Base-by-base conservation (phyloP, 2,888 invertebrate genomes). In the Linhomoeus sp. region DNA sequence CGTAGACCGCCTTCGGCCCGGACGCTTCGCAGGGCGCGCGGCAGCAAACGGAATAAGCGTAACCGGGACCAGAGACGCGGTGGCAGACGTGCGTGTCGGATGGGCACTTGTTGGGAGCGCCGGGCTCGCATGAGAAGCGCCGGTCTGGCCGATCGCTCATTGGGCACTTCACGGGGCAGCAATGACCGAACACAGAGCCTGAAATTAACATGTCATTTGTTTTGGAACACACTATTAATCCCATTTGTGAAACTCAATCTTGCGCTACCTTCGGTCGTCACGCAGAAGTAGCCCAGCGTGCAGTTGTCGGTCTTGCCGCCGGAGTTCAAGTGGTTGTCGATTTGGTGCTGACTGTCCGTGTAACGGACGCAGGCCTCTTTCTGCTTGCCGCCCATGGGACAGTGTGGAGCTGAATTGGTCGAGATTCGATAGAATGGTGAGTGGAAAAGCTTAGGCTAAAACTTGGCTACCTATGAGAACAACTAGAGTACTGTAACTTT, bases 11-110 rank as follows among this genome's bases (percentile, higher is more conserved):
- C 9, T 44, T 25, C 3, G 38, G 37, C 2, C 43, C 35, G 19
- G 33, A 20, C 2, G 9, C 22, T n/a, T 9, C 17, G 25, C 44
- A 44, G 17, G 44, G 37, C 22, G 25, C 12, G 7, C 3, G 2
- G 38, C 44, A 44, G 38, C 44, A 44, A 2, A 38, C 38, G 24
- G 44, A 22, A 25, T 35, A 37, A 23, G 44, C 22, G 23, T 37
- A 44, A 38, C 24, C 22, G 37, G 17, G 14, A 37, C 44, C 44
- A 5, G 37, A 37, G 3, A 37, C 35, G 7, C 37, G 3, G 37
- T 44, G 37, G 35, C 44, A 44, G 23, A n/a, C 24, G 23, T 44
- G 44, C 2, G 44, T 44, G 19, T 15, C 7, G 17, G 37, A 24
- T 3, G 44, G 44, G 24, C 44, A 44, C 12, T 17, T 7, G 5